phyloP scores from a whole-genome alignment of 2,113 vertebrate species.

The Phainopepla nitens region DNA sequence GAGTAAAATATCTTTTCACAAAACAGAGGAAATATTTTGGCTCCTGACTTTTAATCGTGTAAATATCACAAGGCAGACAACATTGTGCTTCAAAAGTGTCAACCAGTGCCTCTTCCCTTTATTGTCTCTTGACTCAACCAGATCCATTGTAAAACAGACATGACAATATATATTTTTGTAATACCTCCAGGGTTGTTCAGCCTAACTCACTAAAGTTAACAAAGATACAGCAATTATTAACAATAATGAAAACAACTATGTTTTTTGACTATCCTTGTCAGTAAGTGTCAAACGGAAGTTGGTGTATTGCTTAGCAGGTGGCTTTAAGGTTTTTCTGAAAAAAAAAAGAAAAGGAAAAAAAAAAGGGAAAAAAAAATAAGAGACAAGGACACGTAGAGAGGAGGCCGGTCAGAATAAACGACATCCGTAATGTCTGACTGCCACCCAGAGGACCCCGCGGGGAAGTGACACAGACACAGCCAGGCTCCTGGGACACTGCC shows the following conservation, averaged over 20 bases:
- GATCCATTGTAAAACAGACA: background rate
- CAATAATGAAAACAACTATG: background rate
- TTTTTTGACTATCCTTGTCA: background rate
- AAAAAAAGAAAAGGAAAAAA: background rate
- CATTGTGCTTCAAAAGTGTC: background rate
- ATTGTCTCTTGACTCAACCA: background rate
- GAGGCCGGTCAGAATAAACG: accelerated
- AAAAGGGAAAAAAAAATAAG: background rate
- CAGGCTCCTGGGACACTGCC: background rate
- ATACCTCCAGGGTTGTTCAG: background rate
- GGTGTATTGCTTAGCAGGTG: background rate
- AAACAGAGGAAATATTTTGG: background rate
- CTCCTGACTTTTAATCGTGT: background rate
- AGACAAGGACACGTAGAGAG: accelerated
- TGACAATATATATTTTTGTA: background rate
- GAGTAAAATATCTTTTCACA: background rate
- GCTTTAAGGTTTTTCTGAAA: background rate
- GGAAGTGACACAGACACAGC: background rate
- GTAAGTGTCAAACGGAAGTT: background rate
- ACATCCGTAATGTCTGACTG: background rate
- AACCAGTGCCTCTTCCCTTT: background rate
- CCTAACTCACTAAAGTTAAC: background rate
- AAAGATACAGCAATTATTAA: background rate
- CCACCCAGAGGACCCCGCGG: background rate
- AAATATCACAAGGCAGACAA: background rate